Evolutionary conservation across 2,797 vertebrate species (phyloP).

Genomic region (Coregonus sp.): DNA sequence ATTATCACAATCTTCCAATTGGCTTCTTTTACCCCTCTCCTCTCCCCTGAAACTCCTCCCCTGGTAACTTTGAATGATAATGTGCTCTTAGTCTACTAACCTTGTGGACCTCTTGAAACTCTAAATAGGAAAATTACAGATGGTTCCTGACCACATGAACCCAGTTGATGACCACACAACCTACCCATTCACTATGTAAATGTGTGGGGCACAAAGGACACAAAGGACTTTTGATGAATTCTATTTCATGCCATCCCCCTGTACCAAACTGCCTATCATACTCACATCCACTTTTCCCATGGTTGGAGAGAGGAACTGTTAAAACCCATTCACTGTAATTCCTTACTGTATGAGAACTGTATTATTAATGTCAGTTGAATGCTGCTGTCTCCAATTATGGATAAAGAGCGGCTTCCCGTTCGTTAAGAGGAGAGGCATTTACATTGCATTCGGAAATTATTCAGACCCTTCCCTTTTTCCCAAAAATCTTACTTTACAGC

Average conservation of each 20-base stretch:
- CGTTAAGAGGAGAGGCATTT: neutral
- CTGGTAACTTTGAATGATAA: neutral
- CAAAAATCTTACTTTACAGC: too few relatives aligned
- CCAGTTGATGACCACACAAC: neutral
- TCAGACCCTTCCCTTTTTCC: too few relatives aligned
- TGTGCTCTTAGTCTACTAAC: neutral
- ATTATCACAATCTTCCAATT: neutral
- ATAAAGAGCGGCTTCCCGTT: slow-evolving; percentile 15
- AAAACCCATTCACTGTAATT: slow-evolving; percentile 25
- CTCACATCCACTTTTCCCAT: slow-evolving; percentile 6
- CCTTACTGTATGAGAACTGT: slow-evolving; percentile 22
- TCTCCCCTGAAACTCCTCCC: neutral
- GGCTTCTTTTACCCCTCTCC: neutral
- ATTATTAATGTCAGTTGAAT: slow-evolving; percentile 38
- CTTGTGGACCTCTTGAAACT: neutral
- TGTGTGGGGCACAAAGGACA: neutral
- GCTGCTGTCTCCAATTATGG: slow-evolving; percentile 9
- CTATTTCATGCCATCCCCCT: neutral
- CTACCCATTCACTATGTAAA: neutral
- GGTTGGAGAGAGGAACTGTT: slow-evolving; percentile 24
- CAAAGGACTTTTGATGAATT: neutral
- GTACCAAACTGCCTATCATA: slow-evolving; percentile 21
- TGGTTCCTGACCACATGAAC: neutral
- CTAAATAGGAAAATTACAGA: neutral
- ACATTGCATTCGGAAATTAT: neutral